A percentile compares a stretch with the other conserved stretches of the same genome.
Evolutionary conservation across 2,113 vertebrate genomes (phyloP).

Genomic region (human): GRCh38 chr6:126723001-126723500

Average conservation of each 20-base stretch:
- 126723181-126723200: background rate
- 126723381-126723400: background rate
- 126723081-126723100: too few relatives aligned
- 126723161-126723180: background rate
- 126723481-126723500: background rate
- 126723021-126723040: too few relatives aligned
- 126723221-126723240: background rate
- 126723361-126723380: background rate
- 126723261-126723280: background rate
- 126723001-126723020: too few relatives aligned
- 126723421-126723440: background rate
- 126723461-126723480: background rate
- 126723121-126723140: too few relatives aligned
- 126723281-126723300: background rate
- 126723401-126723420: conserved; percentile 17
- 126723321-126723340: background rate
- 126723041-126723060: too few relatives aligned
- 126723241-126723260: background rate
- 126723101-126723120: too few relatives aligned
- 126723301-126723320: background rate
- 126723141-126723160: background rate
- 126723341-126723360: background rate
- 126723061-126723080: too few relatives aligned
- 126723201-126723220: background rate
- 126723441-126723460: background rate